These are phyloP conservation scores for Oscheius sp. DNA, from an alignment of 1,140 invertebrate genomes.

Conservation along the genomic window DNA sequence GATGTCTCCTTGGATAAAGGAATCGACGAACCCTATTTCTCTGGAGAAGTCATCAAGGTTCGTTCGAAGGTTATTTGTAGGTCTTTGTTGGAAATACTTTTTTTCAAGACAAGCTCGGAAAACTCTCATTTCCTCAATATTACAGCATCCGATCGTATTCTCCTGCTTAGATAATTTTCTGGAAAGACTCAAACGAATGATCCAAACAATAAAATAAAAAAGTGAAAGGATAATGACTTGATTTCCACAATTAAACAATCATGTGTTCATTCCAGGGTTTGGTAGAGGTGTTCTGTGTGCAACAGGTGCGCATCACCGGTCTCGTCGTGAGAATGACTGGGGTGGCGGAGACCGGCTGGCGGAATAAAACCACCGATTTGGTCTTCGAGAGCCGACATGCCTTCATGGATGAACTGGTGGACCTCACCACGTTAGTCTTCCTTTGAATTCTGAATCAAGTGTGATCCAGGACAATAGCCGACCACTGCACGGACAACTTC, in stretches of 20 bases:
- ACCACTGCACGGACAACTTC: slow-evolving; percentile 29
- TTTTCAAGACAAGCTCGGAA: too few relatives aligned
- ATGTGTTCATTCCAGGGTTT: slow-evolving; percentile 8
- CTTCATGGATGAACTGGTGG: slow-evolving; percentile 29
- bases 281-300: slow-evolving; percentile 22
- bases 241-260: too few relatives aligned
- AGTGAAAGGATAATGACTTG: too few relatives aligned
- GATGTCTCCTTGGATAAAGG: slow-evolving; percentile 30
- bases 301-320: slow-evolving; percentile 22
- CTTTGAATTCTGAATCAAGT: neutral
- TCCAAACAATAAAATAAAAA: too few relatives aligned
- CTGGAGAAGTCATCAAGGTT: slow-evolving; percentile 23
- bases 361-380: slow-evolving; percentile 19
- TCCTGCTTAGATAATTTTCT: too few relatives aligned
- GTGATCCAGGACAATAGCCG: neutral
- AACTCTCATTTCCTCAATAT: too few relatives aligned
- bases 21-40: slow-evolving; percentile 30
- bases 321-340: slow-evolving; percentile 25
- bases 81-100: neutral
- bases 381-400: slow-evolving; percentile 29
- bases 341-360: slow-evolving; percentile 31
- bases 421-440: slow-evolving; percentile 25
- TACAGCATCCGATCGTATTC: too few relatives aligned
- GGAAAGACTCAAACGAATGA: too few relatives aligned
- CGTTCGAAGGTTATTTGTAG: neutral